Evolutionary conservation across 2,888 invertebrate species (phyloP).

Genomic region (Eilema sororculum): DNA sequence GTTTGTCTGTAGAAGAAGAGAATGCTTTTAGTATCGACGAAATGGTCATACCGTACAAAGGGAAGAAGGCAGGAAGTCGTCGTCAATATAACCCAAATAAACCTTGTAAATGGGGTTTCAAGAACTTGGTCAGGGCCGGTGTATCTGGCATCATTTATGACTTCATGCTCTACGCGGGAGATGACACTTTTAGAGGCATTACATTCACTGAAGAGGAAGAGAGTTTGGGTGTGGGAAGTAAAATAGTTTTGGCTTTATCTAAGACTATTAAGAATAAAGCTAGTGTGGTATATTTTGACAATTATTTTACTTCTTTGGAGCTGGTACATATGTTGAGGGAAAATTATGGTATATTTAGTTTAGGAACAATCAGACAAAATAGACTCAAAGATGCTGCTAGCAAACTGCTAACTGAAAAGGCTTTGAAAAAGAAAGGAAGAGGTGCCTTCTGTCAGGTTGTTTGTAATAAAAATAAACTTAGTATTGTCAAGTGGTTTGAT

Average conservation of each 20-base stretch:
- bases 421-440: slow-evolving; percentile 30
- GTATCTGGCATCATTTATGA: background rate
- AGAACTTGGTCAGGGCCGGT: too few species aligned
- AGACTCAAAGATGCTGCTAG: slow-evolving; percentile 30
- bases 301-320: slow-evolving; percentile 28
- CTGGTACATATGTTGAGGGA: slow-evolving; percentile 7
- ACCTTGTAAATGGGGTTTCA: too few species aligned
- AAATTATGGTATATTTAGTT: slow-evolving; percentile 25
- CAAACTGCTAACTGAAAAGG: slow-evolving; percentile 27
- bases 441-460: slow-evolving; percentile 26
- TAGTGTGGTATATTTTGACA: slow-evolving; percentile 37
- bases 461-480: slow-evolving; percentile 32
- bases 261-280: too few species aligned
- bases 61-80: slow-evolving; percentile 51
- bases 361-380: slow-evolving; percentile 35
- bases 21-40: slow-evolving; percentile 25
- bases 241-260: slow-evolving; percentile 16
- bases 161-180: background rate
- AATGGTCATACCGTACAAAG: slow-evolving; percentile 26
- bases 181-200: background rate
- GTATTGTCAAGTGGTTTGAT: slow-evolving; percentile 43
- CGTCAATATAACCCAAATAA: slow-evolving; percentile 55
- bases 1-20: slow-evolving; percentile 22
- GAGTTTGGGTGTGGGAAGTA: slow-evolving; percentile 37
- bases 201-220: slow-evolving; percentile 16